Conservation (phyloP, 2,113 vertebrate genomes). For the Cinclus cinclus region DNA sequence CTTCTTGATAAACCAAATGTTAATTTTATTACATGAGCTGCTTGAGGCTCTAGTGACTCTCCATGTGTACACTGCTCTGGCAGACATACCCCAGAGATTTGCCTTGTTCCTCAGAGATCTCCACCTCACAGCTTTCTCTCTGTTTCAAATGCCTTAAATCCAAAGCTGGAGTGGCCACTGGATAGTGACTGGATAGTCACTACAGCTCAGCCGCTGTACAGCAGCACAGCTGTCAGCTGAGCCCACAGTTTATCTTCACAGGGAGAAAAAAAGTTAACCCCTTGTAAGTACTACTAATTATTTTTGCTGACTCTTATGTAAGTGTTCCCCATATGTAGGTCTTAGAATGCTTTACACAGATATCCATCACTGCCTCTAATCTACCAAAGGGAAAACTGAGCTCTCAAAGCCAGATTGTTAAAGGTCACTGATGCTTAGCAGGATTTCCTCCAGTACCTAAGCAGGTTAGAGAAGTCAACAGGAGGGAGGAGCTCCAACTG, state of each 20-base stretch:
- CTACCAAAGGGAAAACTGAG: slow-evolving; percentile 55
- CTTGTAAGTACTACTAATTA: slow-evolving; percentile 40
- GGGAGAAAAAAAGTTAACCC: slow-evolving; percentile 28
- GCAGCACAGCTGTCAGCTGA: slow-evolving; percentile 5
- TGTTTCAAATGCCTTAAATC: background rate
- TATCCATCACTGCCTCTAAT: slow-evolving; percentile 33
- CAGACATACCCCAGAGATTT: background rate
- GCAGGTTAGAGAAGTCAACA: slow-evolving; percentile 33
- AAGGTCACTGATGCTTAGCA: slow-evolving; percentile 47
- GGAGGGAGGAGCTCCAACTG: slow-evolving; percentile 10
- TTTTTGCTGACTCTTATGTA: slow-evolving; percentile 49
- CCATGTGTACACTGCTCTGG: background rate
- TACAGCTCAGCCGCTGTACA: background rate
- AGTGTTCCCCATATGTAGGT: slow-evolving; percentile 48
- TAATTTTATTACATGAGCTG: background rate
- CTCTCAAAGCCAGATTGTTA: slow-evolving; percentile 48
- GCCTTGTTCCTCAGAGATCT: background rate
- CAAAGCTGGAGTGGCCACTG: background rate
- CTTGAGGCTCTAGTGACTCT: background rate
- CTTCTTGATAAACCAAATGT: background rate
- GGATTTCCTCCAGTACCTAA: slow-evolving; percentile 54
- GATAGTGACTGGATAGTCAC: background rate
- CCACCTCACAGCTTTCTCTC: background rate
- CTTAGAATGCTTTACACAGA: slow-evolving; percentile 45
- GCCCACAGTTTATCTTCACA: background rate